Conservation (phyloP, 1,140 invertebrate species). For the Trichoplusia ni region DNA sequence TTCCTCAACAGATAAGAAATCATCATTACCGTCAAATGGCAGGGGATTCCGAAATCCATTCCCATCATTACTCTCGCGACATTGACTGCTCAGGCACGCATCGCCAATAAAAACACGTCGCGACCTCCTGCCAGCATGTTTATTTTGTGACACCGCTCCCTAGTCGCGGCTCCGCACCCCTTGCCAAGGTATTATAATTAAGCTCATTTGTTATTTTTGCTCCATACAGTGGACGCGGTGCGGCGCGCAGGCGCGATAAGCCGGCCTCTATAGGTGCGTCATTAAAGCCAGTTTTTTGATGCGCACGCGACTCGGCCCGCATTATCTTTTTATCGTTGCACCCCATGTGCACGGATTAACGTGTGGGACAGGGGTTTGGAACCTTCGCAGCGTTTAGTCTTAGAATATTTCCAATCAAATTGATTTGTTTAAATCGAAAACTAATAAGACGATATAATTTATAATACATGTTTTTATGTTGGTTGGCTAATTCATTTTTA, state of each 20-base stretch:
- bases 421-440: too few species aligned
- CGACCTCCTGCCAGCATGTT: conserved; percentile 65
- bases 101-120: conserved; percentile 64
- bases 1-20: conserved; percentile 28
- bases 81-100: conserved; percentile 59
- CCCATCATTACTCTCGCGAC: conserved; percentile 56
- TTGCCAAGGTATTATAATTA: conserved; percentile 72
- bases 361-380: conserved; percentile 51
- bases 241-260: conserved; percentile 76
- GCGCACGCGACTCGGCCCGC: conserved; percentile 73
- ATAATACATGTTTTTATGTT: too few species aligned
- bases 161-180: conserved; percentile 46
- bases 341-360: conserved; percentile 72
- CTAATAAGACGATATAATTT: too few species aligned
- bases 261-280: conserved; percentile 70
- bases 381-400: too few species aligned
- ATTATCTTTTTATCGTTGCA: conserved; percentile 80
- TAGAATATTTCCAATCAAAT: too few species aligned
- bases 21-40: conserved; percentile 35
- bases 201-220: conserved; percentile 71
- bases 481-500: too few species aligned
- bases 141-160: conserved; percentile 58
- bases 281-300: conserved; percentile 71
- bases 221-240: conserved; percentile 35
- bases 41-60: conserved; percentile 47